Evolutionary conservation across 30 jellyfish, hydroid and myxozoan genomes (phyloP), one percentile per base, ranked within the genome.

Genomic region (Hydractinia echinata): DNA sequence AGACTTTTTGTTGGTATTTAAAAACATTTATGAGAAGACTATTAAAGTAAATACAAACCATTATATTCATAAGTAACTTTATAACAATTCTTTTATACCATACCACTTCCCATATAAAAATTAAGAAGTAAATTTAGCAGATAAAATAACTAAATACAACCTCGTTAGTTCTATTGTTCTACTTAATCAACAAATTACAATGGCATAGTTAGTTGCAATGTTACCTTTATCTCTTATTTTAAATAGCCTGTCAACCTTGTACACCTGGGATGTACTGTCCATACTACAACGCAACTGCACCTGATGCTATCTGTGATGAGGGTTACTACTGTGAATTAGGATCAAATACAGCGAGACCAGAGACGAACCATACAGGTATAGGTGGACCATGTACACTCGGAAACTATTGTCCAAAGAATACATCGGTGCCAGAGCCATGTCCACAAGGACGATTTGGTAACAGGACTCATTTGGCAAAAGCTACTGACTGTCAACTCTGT

Each of bases 381-480:
- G 97, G 94, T 7, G 97, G 97, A 7, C 95, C 95, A 10, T 90
- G 97, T 70, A 86, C 97, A 10, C 86, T 61, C 7, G 97, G 97
- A 55, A 66, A 83, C 44, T 90, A 85, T 76, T 90, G 97, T 60
- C 97, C 97, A 51, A 80, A 10, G 19, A 76, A 62, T 50, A 85
- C 97, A 11, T 76, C 95, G 8, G 56, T 76, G 8, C 95, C 97
- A 3, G 20, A 53, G 67, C 95, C 82, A 5, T 89, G 97, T 61
- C 93, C 97, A 4, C 72, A 54, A 62, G 97, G 97, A 20, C 62
- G 93, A 58, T 89, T 52, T 71, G 72, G 96, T 14, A 85, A 80
- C 55, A 68, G 58, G 52, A 81, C 92, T 5, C 92, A 81, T 62
- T 64, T 81, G 79, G 77, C 85, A 55, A 13, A 61, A 19, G 86